A percentile compares a stretch with the other conserved stretches of the same genome.
Conservation (phyloP, 1,140 invertebrate species). For the Tribolium madens region DNA sequence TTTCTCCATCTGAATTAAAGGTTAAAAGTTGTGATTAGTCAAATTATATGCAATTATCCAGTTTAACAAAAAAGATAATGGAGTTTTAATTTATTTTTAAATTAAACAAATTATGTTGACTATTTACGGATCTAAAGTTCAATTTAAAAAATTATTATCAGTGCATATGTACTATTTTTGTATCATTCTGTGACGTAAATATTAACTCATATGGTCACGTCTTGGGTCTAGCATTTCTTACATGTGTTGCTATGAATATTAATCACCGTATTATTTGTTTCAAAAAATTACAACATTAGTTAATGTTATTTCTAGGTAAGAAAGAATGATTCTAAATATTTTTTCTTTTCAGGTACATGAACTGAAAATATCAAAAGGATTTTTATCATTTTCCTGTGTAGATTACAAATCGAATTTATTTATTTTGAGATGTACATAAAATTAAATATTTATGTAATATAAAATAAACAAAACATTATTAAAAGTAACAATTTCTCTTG, state of each 20-base stretch:
- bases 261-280: conserved; percentile 29
- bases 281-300: background rate
- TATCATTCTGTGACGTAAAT: conserved; percentile 15
- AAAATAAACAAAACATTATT: too few relatives aligned
- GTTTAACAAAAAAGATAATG: background rate
- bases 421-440: too few relatives aligned
- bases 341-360: too few relatives aligned
- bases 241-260: conserved; percentile 34
- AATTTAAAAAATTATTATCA: conserved; percentile 1
- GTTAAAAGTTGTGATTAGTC: background rate
- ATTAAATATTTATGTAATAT: too few relatives aligned
- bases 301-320: background rate
- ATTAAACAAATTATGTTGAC: background rate
- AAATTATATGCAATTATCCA: background rate
- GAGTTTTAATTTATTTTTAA: background rate
- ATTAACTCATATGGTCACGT: conserved; percentile 21
- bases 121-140: conserved; percentile 1
- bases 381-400: too few relatives aligned
- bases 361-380: too few relatives aligned
- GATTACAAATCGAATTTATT: too few relatives aligned
- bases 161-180: background rate
- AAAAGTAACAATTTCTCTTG: too few relatives aligned
- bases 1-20: background rate
- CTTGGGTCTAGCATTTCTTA: background rate
- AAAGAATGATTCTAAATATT: background rate